Percentiles rank a stretch among this genome's conserved stretches.
These are phyloP conservation scores for Schizopygopsis pylzovi DNA, from an alignment of 2,797 vertebrate species.

Conservation along the genomic window DNA sequence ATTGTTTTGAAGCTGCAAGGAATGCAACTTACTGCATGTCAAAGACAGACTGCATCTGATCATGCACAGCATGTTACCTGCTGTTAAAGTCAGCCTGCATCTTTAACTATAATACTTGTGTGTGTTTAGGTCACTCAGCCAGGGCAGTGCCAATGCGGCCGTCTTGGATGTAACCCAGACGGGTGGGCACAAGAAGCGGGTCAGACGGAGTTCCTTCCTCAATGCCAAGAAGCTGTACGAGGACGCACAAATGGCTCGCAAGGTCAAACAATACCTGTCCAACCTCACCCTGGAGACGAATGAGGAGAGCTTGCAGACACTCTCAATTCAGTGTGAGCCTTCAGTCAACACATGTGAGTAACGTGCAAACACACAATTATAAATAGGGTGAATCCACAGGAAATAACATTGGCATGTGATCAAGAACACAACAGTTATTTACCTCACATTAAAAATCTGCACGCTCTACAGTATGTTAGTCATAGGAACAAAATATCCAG, in stretches of 20 bases:
- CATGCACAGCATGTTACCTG: constrained; percentile 54
- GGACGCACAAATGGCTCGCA: constrained; percentile 98
- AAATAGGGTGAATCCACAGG: not conserved
- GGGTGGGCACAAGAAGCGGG: constrained; percentile 95
- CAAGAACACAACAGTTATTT: not conserved
- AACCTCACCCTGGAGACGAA: constrained; percentile 94
- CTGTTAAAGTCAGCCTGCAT: constrained; percentile 24
- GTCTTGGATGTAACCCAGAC: constrained; percentile 94
- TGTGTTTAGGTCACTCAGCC: constrained; percentile 92
- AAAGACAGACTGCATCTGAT: constrained; percentile 42
- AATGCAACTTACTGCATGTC: constrained; percentile 75
- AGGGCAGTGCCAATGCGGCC: constrained; percentile 92
- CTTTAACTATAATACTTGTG: constrained; percentile 31
- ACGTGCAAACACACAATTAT: not conserved
- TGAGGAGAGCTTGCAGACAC: constrained; percentile 93
- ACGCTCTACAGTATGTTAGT: too few species aligned
- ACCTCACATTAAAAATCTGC: not conserved
- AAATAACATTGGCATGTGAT: not conserved
- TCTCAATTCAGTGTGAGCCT: constrained; percentile 95
- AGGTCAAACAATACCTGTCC: constrained; percentile 96
- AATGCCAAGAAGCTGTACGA: constrained; percentile 99
- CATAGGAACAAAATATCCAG: not conserved
- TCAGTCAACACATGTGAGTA: constrained; percentile 93
- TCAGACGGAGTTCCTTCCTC: constrained; percentile 96
- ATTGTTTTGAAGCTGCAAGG: constrained; percentile 81